Conservation (phyloP, 2,888 invertebrate species). For the Hipparchia semele region DNA sequence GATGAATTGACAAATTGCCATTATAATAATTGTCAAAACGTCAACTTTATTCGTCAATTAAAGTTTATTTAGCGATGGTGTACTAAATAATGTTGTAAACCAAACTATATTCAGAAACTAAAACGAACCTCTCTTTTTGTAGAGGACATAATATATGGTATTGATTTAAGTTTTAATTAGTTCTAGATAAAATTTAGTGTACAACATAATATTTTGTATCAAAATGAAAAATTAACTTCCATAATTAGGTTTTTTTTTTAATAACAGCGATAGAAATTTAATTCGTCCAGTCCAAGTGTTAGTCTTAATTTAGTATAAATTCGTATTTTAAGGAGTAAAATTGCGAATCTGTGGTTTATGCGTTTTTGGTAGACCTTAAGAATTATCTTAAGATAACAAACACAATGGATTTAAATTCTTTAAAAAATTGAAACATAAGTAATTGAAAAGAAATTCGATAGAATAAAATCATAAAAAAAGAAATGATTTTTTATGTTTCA, state of each 20-base stretch:
- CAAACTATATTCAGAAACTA: not conserved
- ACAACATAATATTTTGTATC: conserved; percentile 2
- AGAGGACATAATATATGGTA: not conserved
- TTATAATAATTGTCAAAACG: no score
- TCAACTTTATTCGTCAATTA: no score
- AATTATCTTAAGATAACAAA: no score
- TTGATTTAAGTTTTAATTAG: not conserved
- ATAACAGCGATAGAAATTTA: not conserved
- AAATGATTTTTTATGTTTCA: no score
- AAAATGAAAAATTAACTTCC: not conserved
- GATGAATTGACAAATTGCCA: no score
- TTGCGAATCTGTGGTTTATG: no score
- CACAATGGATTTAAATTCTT: no score
- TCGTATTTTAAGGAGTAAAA: not conserved
- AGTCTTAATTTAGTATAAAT: conserved; percentile 1
- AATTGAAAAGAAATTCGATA: no score
- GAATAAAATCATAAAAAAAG: no score
- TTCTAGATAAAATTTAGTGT: not conserved
- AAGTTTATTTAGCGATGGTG: no score
- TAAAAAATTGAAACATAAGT: no score
- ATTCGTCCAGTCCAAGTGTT: not conserved
- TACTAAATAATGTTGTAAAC: not conserved
- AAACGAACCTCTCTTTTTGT: not conserved
- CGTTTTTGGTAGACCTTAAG: no score
- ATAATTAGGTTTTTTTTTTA: not conserved